These are phyloP conservation scores for Microdon myrmicae DNA, from an alignment of 2,888 invertebrate genomes.

Conservation along the genomic window DNA sequence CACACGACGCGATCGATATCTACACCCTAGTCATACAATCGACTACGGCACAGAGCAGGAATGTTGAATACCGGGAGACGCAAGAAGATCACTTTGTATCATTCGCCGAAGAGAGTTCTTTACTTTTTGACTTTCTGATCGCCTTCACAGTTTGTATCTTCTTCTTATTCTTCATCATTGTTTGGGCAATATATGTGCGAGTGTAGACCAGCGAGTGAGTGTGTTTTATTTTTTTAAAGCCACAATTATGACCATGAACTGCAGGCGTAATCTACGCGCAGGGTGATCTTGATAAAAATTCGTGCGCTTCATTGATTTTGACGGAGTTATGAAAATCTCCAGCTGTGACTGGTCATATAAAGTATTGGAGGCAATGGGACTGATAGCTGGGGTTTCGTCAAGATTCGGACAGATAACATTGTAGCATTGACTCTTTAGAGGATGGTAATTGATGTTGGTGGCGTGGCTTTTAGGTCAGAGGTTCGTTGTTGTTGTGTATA, in stretches of 20 bases:
- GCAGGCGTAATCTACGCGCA: slow-evolving; percentile 18
- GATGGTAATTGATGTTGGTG: too few species aligned
- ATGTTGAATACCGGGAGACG: slow-evolving; percentile 2
- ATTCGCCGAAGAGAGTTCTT: not conserved
- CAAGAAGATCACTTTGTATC: slow-evolving; percentile 12
- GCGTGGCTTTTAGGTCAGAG: too few species aligned
- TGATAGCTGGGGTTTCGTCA: slow-evolving; percentile 8
- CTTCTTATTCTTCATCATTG: too few species aligned
- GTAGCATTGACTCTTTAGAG: too few species aligned
- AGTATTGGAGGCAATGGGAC: not conserved
- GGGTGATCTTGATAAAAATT: slow-evolving; percentile 33
- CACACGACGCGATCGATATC: slow-evolving; percentile 43
- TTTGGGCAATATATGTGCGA: too few species aligned
- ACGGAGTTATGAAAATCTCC: slow-evolving; percentile 35
- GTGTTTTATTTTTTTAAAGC: slow-evolving; percentile 21
- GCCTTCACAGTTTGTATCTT: not conserved
- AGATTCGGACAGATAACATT: not conserved
- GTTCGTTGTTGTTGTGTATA: too few species aligned
- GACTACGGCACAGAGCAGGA: slow-evolving; percentile 8
- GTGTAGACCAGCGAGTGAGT: too few species aligned
- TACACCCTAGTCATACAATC: slow-evolving; percentile 32
- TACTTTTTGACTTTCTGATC: slow-evolving; percentile 5
- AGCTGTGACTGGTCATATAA: slow-evolving; percentile 22
- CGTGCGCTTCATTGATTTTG: slow-evolving; percentile 44
- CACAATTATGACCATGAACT: slow-evolving; percentile 34